A percentile compares a stretch with the other conserved stretches of the same genome.
Conservation (phyloP, 2,888 invertebrate species). For the Melieria omissa region DNA sequence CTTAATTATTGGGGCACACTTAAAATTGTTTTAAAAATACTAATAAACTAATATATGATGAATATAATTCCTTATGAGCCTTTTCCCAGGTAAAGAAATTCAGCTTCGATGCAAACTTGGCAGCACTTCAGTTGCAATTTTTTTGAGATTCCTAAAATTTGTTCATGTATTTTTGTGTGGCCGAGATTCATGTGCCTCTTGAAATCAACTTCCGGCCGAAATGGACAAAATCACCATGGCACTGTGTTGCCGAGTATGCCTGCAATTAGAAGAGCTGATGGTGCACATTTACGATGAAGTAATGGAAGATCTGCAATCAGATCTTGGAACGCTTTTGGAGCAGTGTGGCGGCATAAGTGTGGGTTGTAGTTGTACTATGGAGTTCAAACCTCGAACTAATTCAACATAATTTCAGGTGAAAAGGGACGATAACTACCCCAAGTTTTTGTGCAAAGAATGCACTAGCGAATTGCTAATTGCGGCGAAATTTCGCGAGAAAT, state of each 20-base stretch:
- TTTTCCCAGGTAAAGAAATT: too few relatives aligned
- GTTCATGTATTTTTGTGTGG: too few relatives aligned
- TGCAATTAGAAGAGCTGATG: conserved; percentile 57
- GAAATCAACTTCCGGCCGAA: not conserved
- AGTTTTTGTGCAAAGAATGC: conserved; percentile 62
- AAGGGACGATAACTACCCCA: conserved; percentile 52
- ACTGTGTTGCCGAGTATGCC: conserved; percentile 59
- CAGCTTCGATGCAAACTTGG: too few relatives aligned
- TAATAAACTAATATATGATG: too few relatives aligned
- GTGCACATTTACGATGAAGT: conserved; percentile 60
- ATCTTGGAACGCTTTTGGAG: conserved; percentile 55
- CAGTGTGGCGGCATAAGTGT: conserved; percentile 53
- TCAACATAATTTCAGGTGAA: conserved; percentile 49
- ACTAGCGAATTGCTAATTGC: conserved; percentile 59
- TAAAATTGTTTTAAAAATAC: too few relatives aligned
- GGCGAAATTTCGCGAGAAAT: conserved; percentile 61
- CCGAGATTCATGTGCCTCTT: too few relatives aligned
- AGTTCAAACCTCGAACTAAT: not conserved
- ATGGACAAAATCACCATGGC: conserved; percentile 43
- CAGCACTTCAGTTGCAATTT: too few relatives aligned
- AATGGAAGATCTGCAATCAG: conserved; percentile 57
- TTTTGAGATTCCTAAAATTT: too few relatives aligned
- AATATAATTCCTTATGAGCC: too few relatives aligned
- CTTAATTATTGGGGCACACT: too few relatives aligned
- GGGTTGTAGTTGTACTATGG: not conserved